Conservation (phyloP, 2,797 vertebrate species). For the Nyctibius grandis region DNA sequence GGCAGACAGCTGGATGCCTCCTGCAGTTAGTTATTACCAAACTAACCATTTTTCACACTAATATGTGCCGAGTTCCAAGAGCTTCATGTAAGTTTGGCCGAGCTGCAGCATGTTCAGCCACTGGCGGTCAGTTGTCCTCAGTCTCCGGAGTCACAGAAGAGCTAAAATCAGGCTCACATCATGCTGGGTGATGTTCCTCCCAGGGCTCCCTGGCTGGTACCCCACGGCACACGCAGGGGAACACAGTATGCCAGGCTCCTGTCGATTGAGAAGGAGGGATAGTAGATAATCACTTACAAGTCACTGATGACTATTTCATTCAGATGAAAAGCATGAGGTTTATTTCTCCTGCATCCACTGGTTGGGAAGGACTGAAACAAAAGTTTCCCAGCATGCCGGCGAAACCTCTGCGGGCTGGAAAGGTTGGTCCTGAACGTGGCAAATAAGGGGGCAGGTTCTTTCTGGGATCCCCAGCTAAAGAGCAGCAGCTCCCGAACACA, state of each 20-base stretch:
- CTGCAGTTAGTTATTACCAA: neutral
- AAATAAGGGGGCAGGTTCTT: neutral
- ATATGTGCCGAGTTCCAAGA: neutral
- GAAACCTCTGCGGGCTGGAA: neutral
- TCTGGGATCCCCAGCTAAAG: neutral
- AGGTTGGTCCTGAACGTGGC: neutral
- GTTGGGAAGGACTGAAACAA: neutral
- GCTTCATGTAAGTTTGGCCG: neutral
- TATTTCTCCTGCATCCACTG: neutral
- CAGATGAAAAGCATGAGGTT: neutral
- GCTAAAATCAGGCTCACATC: neutral
- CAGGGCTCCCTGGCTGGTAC: neutral
- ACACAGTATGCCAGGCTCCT: neutral
- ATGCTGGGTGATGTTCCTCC: neutral
- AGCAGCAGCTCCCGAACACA: neutral
- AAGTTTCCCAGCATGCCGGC: neutral
- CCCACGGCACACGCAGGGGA: neutral
- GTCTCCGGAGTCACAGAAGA: neutral
- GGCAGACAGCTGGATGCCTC: neutral
- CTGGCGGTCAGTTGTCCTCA: neutral
- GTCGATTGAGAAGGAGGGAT: fast-evolving
- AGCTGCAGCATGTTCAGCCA: neutral
- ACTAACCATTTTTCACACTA: neutral
- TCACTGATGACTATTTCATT: neutral
- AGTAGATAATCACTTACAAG: neutral